Conservation (phyloP, 1,140 invertebrate species). For the Pseudomyrmex flavicornis region DNA sequence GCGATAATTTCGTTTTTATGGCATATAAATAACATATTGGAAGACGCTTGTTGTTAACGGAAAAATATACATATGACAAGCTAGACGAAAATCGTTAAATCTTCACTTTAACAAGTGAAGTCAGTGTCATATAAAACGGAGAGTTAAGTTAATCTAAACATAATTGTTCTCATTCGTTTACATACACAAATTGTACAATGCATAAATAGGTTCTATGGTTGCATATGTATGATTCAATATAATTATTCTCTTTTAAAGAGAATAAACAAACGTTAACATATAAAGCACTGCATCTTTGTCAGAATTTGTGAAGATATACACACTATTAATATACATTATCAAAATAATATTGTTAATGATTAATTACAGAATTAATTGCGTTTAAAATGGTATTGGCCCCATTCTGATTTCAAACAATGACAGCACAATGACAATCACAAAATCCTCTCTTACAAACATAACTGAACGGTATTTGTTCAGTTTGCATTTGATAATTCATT, state of each 20-base stretch:
- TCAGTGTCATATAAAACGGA: no score
- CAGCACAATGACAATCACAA: conserved; percentile 30
- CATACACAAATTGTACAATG: not conserved
- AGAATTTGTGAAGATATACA: conserved; percentile 28
- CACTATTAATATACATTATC: not conserved
- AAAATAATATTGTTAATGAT: conserved; percentile 5
- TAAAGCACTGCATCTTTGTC: not conserved
- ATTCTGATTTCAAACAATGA: conserved; percentile 24
- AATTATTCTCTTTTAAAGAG: not conserved
- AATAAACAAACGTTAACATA: not conserved
- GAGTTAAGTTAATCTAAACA: no score
- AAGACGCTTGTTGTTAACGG: no score
- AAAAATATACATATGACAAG: no score
- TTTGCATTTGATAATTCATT: conserved; percentile 9
- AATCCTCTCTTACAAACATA: conserved; percentile 7
- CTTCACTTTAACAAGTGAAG: no score
- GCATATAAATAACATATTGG: no score
- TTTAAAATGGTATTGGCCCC: conserved; percentile 52
- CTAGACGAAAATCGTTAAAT: no score
- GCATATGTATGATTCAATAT: not conserved
- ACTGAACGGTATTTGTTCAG: not conserved
- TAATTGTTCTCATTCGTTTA: not conserved
- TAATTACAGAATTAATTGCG: conserved; percentile 16
- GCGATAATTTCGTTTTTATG: no score
- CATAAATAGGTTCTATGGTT: not conserved